A percentile compares a stretch with the other conserved stretches of the same genome.
phyloP scores from a whole-genome alignment of 2,797 vertebrate species.

The Tenualosa ilisha region DNA sequence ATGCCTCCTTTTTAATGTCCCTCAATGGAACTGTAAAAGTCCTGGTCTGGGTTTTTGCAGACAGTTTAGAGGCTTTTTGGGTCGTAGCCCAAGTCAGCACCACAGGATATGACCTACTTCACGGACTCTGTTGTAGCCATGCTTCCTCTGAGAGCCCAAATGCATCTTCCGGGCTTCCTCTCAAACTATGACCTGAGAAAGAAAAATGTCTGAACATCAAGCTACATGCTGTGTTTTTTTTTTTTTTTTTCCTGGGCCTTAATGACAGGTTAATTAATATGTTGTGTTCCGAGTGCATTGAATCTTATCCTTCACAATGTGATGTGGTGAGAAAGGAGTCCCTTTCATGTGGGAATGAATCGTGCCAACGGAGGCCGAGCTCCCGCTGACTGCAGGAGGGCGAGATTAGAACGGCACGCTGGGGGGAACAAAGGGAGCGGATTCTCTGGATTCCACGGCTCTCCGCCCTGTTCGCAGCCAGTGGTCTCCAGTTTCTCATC shows the following conservation, averaged over 20 bases:
- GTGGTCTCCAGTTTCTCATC: constrained; percentile 4
- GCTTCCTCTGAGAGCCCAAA: not conserved
- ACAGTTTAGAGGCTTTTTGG: constrained; percentile 40
- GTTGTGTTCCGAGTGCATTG: not conserved
- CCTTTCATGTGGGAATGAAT: not conserved
- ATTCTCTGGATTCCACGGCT: not conserved
- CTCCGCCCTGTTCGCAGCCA: not conserved
- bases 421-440: not conserved
- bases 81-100: constrained; percentile 46
- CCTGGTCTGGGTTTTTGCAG: constrained; percentile 35
- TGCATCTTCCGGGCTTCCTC: not conserved
- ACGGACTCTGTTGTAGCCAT: not conserved
- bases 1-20: constrained; percentile 33
- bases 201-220: not conserved
- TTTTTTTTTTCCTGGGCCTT: not conserved
- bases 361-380: not conserved
- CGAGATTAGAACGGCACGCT: not conserved
- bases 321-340: not conserved
- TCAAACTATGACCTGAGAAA: not conserved
- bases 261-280: not conserved
- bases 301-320: not conserved
- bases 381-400: not conserved
- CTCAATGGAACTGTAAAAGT: constrained; percentile 37
- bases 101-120: constrained; percentile 24
- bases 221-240: not conserved